Evolutionary conservation across 2,113 vertebrate species (phyloP).

Genomic region (Taxidea taxus): DNA sequence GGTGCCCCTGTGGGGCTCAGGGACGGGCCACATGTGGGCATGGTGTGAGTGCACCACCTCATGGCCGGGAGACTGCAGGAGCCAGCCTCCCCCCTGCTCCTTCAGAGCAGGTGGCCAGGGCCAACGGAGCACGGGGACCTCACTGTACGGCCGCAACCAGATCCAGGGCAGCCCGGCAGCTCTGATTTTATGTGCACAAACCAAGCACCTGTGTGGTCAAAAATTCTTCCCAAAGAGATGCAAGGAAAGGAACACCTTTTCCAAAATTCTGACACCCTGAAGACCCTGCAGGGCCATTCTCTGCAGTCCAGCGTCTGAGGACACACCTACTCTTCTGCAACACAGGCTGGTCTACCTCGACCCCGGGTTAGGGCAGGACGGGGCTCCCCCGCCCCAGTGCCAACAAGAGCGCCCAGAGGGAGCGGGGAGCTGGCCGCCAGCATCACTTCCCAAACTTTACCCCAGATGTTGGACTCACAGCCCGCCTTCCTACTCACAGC

Average conservation of each 20-base stretch:
- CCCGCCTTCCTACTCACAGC: neutral
- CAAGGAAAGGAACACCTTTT: no score
- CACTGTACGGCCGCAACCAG: fast-evolving
- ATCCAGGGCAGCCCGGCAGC: fast-evolving
- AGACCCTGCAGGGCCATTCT: neutral
- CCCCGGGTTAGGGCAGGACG: neutral
- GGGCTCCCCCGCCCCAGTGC: neutral
- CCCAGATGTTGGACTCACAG: neutral
- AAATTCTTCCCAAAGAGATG: neutral
- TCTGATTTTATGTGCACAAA: neutral
- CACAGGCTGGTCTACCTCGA: neutral
- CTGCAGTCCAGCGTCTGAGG: neutral
- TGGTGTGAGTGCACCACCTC: fast-evolving
- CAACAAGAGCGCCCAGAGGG: neutral
- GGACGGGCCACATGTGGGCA: fast-evolving
- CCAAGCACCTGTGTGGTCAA: neutral
- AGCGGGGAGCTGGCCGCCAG: neutral
- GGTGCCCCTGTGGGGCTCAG: fast-evolving
- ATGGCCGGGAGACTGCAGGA: fast-evolving
- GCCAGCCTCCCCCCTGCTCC: no score
- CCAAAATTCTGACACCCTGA: neutral
- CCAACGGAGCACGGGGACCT: neutral
- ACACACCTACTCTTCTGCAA: fast-evolving
- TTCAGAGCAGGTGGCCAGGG: neutral
- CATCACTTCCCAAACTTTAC: neutral